These are phyloP conservation scores for Cardiocondyla obscurior DNA, from an alignment of 1,140 invertebrate genomes.

Conservation along the genomic window DNA sequence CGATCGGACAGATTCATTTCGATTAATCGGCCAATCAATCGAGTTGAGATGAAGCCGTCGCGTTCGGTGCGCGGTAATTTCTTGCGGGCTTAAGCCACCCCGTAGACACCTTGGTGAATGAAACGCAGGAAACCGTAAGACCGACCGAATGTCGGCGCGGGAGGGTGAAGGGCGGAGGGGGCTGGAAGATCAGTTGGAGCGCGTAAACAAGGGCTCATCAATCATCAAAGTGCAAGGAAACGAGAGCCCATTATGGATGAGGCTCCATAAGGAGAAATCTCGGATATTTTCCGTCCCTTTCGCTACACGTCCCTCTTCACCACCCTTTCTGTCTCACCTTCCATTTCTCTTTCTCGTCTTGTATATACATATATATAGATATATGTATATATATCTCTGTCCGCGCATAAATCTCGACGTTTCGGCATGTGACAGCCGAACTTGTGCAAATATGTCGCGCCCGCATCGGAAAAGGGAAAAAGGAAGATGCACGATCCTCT, in stretches of 20 bases:
- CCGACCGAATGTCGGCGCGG: conserved; percentile 24
- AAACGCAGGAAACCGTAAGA: conserved; percentile 45
- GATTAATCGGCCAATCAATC: conserved; percentile 36
- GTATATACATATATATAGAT: conserved; percentile 36
- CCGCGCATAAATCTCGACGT: conserved; percentile 64
- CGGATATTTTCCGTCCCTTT: conserved; percentile 56
- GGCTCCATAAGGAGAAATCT: conserved; percentile 45
- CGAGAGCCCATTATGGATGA: conserved; percentile 50
- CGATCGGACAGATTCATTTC: conserved; percentile 16
- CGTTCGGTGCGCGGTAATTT: conserved; percentile 42
- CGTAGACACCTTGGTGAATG: conserved; percentile 29
- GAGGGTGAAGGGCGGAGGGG: conserved; percentile 1
- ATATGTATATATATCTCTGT: conserved; percentile 39
- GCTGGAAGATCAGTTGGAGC: conserved; percentile 49
- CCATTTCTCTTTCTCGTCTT: background rate
- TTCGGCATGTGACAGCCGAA: conserved; percentile 53
- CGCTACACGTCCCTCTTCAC: background rate
- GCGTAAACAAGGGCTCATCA: conserved; percentile 70
- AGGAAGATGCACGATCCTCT: conserved; percentile 58
- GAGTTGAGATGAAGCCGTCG: background rate
- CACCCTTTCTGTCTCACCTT: background rate
- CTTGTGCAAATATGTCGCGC: conserved; percentile 63
- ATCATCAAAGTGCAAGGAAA: conserved; percentile 69
- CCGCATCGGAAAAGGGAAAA: background rate
- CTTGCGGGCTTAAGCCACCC: conserved; percentile 17